Percentiles rank a stretch among this genome's conserved stretches.
Conservation (phyloP, 2,797 vertebrate species). For the Macropus fuliginosus region DNA sequence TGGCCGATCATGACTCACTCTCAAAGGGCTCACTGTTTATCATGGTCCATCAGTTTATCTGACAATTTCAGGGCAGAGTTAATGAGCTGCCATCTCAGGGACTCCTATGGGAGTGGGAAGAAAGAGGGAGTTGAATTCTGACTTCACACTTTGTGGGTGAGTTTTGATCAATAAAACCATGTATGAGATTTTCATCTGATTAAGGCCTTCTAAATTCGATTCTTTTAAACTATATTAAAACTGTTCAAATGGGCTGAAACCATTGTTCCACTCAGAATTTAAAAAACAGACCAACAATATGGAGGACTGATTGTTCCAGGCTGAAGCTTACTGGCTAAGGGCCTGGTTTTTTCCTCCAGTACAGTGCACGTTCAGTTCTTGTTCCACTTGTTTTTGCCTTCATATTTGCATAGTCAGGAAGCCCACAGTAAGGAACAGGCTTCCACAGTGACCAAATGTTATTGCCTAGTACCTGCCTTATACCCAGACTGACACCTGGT, state of each 20-base stretch:
- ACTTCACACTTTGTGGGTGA: constrained; percentile 15
- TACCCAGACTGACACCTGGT: not conserved
- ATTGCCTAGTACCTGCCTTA: not conserved
- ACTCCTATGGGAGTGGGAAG: not conserved
- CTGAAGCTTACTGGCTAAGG: constrained; percentile 13
- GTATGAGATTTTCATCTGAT: constrained; percentile 31
- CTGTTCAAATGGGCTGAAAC: not conserved
- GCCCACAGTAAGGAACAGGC: not conserved
- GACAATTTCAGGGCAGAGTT: constrained; percentile 1
- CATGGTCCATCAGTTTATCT: not conserved
- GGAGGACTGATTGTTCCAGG: constrained; percentile 48
- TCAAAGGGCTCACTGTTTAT: not conserved
- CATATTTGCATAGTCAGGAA: constrained; percentile 38
- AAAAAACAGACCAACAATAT: constrained; percentile 26
- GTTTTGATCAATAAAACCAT: constrained; percentile 45
- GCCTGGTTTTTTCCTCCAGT: not conserved
- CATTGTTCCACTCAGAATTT: not conserved
- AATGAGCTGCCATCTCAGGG: not conserved
- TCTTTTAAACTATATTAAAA: constrained; percentile 15
- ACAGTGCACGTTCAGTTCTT: constrained; percentile 21
- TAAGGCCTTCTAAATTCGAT: not conserved
- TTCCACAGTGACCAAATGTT: not conserved
- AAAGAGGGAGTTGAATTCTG: constrained; percentile 12
- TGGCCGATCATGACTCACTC: not conserved
- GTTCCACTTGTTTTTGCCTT: constrained; percentile 11